These are phyloP conservation scores for Mya arenaria DNA, from an alignment of 1,140 invertebrate genomes.

Conservation along the genomic window DNA sequence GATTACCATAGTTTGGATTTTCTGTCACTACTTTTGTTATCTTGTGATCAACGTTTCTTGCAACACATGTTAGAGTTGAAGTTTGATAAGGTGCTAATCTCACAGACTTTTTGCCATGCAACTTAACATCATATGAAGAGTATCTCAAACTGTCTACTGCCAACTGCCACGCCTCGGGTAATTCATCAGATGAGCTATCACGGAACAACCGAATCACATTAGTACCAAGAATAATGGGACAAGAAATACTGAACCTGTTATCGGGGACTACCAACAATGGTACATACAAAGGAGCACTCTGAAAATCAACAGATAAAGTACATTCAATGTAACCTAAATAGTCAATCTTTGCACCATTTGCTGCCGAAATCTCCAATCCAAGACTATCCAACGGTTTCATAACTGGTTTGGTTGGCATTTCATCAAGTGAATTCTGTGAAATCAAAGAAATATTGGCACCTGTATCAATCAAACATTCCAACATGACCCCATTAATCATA, in stretches of 20 bases:
- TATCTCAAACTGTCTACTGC: too few relatives aligned
- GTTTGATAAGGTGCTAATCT: too few relatives aligned
- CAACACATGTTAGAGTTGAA: too few relatives aligned
- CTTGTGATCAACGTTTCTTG: too few relatives aligned
- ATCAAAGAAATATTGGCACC: background rate
- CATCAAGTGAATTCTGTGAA: background rate
- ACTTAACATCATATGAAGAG: too few relatives aligned
- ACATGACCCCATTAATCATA: background rate
- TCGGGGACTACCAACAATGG: constrained; percentile 4
- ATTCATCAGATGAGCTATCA: too few relatives aligned
- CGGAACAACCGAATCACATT: background rate
- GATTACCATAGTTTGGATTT: background rate
- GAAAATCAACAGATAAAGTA: background rate
- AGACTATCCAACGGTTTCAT: background rate
- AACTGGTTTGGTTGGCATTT: background rate
- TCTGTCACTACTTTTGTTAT: background rate
- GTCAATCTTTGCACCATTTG: background rate
- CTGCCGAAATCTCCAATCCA: background rate
- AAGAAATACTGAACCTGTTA: background rate
- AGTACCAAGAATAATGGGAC: background rate
- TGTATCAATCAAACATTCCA: background rate
- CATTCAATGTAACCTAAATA: constrained; percentile 19
- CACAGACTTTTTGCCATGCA: too few relatives aligned
- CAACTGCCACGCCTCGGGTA: too few relatives aligned
- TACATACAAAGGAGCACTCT: background rate